Base-by-base conservation (phyloP, 2,888 invertebrate genomes). In the Leptopilina myrica region DNA sequence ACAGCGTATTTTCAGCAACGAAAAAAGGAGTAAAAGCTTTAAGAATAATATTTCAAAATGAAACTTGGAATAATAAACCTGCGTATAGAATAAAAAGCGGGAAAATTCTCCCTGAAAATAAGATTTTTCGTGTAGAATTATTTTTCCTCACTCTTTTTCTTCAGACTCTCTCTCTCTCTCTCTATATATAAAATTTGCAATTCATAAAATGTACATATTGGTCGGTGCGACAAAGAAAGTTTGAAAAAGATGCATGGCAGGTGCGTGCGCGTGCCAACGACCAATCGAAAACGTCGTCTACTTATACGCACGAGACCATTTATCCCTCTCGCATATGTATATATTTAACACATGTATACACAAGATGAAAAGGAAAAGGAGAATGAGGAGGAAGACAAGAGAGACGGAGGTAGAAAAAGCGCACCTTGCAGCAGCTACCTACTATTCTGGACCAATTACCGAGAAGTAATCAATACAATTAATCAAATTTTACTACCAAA, bases 191-290 rank as follows among this genome's bases (percentile, higher is more conserved):
- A 33, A 73, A 73, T 73, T 33, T 33, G 26, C 53, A 73, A 62
- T 43, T 11, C 20, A 64, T 64, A 43, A 76, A 11, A 12, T 40
- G 49, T 64, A 49, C 20, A 20, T 49, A 49, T 49, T 53, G 49
- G 81, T 82, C 82, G 81, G 82, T 80, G 80, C 82, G 84, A 85
- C 85, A 86, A 85, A 86, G 85, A 85, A 87, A 83, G 49, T 49
- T 78, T 80, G 84, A 83, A 83, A 43, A 85, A 86, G 84, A 86
- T 85, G 88, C 86, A 86, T 85, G 89, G 88, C 90, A 90, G 90
- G 90, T 90, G 90, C 88, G 88, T 87, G 86, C 90, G 90, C 91
- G 91, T 91, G 91, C 90, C 91, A 79, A 82, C 87, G 86, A 85
- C 91, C 90, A 91, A 91, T 90, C 85, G 84, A 84, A 81, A 78